A percentile compares a stretch with the other conserved stretches of the same genome.
Evolutionary conservation across 2,797 vertebrate genomes (phyloP).

Genomic region (Adelosebastes latens): DNA sequence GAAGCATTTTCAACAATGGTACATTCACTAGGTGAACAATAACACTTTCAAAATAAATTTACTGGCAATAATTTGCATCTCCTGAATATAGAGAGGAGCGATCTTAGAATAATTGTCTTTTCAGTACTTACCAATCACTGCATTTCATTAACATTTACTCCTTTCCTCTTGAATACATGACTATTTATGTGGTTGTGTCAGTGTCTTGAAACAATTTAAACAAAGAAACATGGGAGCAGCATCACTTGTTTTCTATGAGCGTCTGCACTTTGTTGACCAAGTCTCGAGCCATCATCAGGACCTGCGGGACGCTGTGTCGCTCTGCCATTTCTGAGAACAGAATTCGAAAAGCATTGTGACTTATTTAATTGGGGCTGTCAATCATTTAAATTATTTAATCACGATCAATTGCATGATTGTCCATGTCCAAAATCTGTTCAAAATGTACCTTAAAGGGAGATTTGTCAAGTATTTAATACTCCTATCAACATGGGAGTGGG

Average conservation of each 20-base stretch:
- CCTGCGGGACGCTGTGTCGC: slow-evolving; percentile 90
- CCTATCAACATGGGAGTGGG: rapidly evolving
- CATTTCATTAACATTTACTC: slow-evolving; percentile 33
- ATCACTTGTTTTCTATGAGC: slow-evolving; percentile 97
- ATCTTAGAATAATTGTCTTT: slow-evolving; percentile 32
- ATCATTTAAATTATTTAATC: no score
- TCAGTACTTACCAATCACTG: slow-evolving; percentile 12
- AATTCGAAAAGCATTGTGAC: slow-evolving; percentile 9
- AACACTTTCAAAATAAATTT: slow-evolving; percentile 59
- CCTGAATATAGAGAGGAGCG: slow-evolving; percentile 54
- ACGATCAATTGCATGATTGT: no score
- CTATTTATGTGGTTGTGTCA: slow-evolving; percentile 18
- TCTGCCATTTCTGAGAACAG: slow-evolving; percentile 93
- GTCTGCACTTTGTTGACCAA: slow-evolving; percentile 97
- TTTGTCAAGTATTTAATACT: no score
- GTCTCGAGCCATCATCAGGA: slow-evolving; percentile 93
- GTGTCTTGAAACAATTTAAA: slow-evolving; percentile 24
- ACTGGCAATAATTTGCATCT: slow-evolving; percentile 56
- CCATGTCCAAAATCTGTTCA: no score
- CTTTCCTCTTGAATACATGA: slow-evolving; percentile 29
- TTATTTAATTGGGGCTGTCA: no score
- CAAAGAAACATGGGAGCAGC: slow-evolving; percentile 19
- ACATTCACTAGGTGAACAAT: slow-evolving; percentile 75
- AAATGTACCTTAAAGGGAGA: no score
- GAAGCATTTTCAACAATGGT: slow-evolving; percentile 72